A percentile compares a stretch with the other conserved stretches of the same genome.
phyloP scores from a whole-genome alignment of 2,888 invertebrate species.

The Urechis unicinctus region DNA sequence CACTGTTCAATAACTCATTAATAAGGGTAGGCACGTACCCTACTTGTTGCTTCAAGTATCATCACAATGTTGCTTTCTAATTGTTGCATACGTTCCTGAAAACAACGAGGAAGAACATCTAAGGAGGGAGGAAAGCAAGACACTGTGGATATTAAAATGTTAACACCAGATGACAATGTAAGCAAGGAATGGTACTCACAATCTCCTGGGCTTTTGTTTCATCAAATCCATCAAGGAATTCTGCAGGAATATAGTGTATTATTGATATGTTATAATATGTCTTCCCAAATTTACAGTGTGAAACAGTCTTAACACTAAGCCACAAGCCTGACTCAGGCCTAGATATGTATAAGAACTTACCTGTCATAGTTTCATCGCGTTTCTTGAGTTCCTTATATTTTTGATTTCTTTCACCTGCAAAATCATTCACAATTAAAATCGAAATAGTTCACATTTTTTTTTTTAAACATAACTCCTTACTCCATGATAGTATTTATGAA shows the following conservation, averaged over 20 bases:
- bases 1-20: background rate
- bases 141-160: too few relatives aligned
- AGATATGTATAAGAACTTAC: too few relatives aligned
- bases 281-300: too few relatives aligned
- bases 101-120: background rate
- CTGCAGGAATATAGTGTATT: slow-evolving; percentile 34
- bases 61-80: slow-evolving; percentile 63
- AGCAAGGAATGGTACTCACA: slow-evolving; percentile 54
- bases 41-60: slow-evolving; percentile 63
- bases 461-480: too few relatives aligned
- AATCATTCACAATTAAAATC: background rate
- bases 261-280: too few relatives aligned
- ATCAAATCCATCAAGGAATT: slow-evolving; percentile 59
- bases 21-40: slow-evolving; percentile 29
- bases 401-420: slow-evolving; percentile 43
- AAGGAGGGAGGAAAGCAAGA: too few relatives aligned
- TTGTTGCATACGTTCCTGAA: slow-evolving; percentile 57
- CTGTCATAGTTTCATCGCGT: slow-evolving; percentile 74
- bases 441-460: too few relatives aligned
- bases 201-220: slow-evolving; percentile 58
- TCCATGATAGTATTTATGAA: too few relatives aligned
- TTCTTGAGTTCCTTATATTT: slow-evolving; percentile 75
- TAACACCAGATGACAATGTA: background rate
- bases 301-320: too few relatives aligned
- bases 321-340: too few relatives aligned